Evolutionary conservation across 2,797 vertebrate species (phyloP), one percentile per base, ranked within the genome.

Genomic region (Siniperca scherzeri): DNA sequence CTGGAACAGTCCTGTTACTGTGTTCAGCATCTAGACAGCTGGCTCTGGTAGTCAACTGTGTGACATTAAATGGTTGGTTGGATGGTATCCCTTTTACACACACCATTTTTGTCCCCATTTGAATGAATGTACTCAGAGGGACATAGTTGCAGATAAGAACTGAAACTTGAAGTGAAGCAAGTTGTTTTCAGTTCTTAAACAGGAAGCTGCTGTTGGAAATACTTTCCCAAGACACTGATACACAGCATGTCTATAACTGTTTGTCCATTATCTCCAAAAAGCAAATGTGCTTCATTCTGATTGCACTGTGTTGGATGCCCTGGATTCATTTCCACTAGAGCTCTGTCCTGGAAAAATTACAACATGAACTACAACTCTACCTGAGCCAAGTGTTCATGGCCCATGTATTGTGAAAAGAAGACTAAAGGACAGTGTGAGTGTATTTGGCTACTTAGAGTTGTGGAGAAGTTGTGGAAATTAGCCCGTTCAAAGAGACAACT

Each of bases 1-100:
- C 84, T 97, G 70, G 90, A 95, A 57, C 96, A 96, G 89, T 96
- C 96, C 77, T 97, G 97, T 85, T 97, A 96, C 84, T 97, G 97
- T 65, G 92, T 97, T 21, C 96, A 96, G 77, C 97, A 97, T 88
- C 91, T 97, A 3, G 96, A 97, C 88, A 97, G 95, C 74, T 97
- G 96, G 97, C 89, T 97, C 2, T 97, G 96, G 96, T 97, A 92
- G 93, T 59, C 61, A 56, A 14, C 50, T 30, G 33, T 59, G 16
- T n/a, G 59, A 55, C 50, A 17, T 11, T 36, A n/a, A 71, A 44
- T 42, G n/a, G 19, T 14, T 55, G 53, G 36, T 72, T 30, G 30
- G 30, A 30, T 30, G 30, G 30, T 30, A 4, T 65, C 56, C 36
- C 14, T 67, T 80, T 76, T 64, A 48, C 13, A 52, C 3, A 38